Conservation (phyloP, 1,140 invertebrate species). For the Eulimnadia texana region DNA sequence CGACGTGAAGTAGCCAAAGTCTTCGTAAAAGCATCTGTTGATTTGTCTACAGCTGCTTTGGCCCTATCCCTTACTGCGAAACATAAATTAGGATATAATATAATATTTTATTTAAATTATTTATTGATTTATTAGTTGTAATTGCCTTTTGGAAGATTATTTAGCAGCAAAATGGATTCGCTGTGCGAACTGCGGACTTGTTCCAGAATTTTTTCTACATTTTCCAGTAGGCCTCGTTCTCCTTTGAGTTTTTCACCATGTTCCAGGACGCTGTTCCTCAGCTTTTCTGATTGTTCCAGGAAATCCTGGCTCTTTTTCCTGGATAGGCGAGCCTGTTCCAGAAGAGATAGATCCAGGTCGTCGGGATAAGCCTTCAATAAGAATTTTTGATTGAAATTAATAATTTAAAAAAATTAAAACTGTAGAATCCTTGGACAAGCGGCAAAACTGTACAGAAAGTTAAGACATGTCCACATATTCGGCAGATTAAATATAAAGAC, state of each 20-base stretch:
- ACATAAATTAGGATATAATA: background rate
- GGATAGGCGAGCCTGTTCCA: constrained; percentile 19
- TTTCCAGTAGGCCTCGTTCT: constrained; percentile 18
- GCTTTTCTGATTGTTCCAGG: constrained; percentile 16
- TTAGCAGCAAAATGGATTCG: constrained; percentile 8
- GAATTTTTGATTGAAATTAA: background rate
- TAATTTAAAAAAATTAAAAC: background rate
- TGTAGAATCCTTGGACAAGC: too few relatives aligned
- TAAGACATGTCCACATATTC: too few relatives aligned
- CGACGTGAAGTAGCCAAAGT: background rate
- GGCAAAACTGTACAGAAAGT: too few relatives aligned
- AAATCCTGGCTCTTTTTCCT: constrained; percentile 19
- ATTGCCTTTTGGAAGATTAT: constrained; percentile 6
- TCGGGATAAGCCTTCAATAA: constrained; percentile 24
- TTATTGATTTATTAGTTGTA: too few relatives aligned
- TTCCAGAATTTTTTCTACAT: constrained; percentile 9
- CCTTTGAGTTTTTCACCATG: constrained; percentile 20
- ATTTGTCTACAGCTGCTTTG: constrained; percentile 13
- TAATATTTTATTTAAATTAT: background rate
- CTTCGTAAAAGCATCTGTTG: constrained; percentile 9
- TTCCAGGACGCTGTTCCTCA: constrained; percentile 16
- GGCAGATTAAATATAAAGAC: too few relatives aligned
- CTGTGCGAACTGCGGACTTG: constrained; percentile 19
- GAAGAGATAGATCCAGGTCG: constrained; percentile 19
- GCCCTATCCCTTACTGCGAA: constrained; percentile 2